A percentile compares a stretch with the other conserved stretches of the same genome.
Evolutionary conservation across 2,797 vertebrate species (phyloP).

Genomic region (Spinus olivaceus): DNA sequence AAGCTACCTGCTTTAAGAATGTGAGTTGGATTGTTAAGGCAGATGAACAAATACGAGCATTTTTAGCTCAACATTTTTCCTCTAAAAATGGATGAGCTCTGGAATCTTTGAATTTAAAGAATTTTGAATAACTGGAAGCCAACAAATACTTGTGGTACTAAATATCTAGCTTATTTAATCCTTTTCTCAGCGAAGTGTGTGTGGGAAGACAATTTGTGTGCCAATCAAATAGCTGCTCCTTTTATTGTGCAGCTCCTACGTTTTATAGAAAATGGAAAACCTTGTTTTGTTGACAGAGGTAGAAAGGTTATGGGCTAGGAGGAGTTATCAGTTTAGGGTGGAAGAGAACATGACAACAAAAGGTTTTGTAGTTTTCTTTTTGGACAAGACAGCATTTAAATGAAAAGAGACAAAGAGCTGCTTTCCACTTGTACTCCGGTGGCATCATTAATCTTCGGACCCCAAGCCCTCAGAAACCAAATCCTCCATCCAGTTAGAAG

Average conservation of each 20-base stretch:
- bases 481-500: neutral
- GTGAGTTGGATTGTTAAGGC: neutral
- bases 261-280: neutral
- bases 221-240: neutral
- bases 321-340: neutral
- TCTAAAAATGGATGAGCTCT: slow-evolving; percentile 16
- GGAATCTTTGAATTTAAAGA: slow-evolving; percentile 28
- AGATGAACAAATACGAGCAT: neutral
- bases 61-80: slow-evolving; percentile 22
- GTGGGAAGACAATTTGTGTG: neutral
- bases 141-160: slow-evolving; percentile 29
- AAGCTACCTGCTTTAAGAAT: neutral
- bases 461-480: neutral
- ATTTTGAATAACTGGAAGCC: slow-evolving; percentile 28
- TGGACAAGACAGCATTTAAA: neutral
- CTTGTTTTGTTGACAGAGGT: neutral
- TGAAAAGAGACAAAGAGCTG: neutral
- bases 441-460: neutral
- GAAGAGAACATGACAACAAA: neutral
- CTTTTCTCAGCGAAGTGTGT: neutral
- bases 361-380: neutral
- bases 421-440: neutral
- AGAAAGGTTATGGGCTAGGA: neutral
- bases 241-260: neutral
- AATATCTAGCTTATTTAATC: slow-evolving; percentile 27